Evolutionary conservation across 1,140 invertebrate genomes (phyloP), one percentile per base, ranked within the genome.

Genomic region (Scaptomyza graminum): DNA sequence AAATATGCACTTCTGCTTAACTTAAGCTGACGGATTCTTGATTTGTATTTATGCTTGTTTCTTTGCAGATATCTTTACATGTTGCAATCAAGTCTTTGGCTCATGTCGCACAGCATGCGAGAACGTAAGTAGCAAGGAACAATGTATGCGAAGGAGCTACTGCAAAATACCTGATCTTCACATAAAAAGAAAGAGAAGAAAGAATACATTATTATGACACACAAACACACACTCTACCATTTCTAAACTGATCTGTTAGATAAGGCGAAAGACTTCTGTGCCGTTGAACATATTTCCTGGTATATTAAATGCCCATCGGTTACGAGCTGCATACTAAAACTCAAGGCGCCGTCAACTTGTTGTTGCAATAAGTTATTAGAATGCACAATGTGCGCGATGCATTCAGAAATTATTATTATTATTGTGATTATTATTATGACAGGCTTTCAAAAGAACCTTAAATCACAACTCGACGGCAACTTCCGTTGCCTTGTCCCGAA

Each of bases 91-190:
- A 73, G 90, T 91, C 62, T 91, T 88, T 59, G 90, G 90, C 55
- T 91, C 90, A 76, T 91, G 90, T 91, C 90, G 90, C 70, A 82
- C 85, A 82, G 90, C 90, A 74, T 91, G 90, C 65, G 90, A 91
- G 73, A 91, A 91, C 72, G 90, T 91, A 90, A 91, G 90, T 91
- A 78, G 34, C 56, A 28, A 55, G 50, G 37, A 64, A 25, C 15
- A 41, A 25, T 46, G 41, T 22, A n/a, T 11, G 11, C 11, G 34
- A 37, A 37, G 11, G 2, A 11, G 34, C 11, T n/a, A n/a, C 37
- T 3, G 5, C 37, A 5, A 22, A 15, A 28, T 44, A 5, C 18
- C 39, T 28, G n/a, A 9, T 2, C 39, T 6, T 44, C 25, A 43
- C 37, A 41, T 55, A 16, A 25, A 28, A 13, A 63, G 31, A 44